Evolutionary conservation across 2,113 vertebrate genomes (phyloP).

Genomic region (Garra rufa): DNA sequence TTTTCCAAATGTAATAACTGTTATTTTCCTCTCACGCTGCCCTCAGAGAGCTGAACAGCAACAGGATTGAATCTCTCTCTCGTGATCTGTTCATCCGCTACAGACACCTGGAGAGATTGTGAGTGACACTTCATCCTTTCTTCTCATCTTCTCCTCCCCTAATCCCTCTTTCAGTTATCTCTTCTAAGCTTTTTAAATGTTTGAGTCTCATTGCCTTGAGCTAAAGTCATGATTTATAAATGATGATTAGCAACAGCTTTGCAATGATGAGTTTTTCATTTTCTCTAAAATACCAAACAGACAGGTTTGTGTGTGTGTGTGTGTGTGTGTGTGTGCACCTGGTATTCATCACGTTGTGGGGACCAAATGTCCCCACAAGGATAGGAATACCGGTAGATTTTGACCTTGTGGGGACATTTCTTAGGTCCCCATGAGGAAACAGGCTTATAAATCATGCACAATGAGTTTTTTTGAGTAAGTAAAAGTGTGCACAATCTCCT

Average conservation of each 20-base stretch:
- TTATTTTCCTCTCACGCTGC: background rate
- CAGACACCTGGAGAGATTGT: conserved; percentile 70
- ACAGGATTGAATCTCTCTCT: conserved; percentile 61
- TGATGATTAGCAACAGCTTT: background rate
- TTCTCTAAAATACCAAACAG: background rate
- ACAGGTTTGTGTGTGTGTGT: too few relatives aligned
- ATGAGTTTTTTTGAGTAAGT: too few relatives aligned
- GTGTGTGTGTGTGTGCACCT: too few relatives aligned
- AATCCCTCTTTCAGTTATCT: background rate
- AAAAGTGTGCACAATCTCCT: too few relatives aligned
- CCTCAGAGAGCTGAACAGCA: conserved; percentile 70
- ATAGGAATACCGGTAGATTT: too few relatives aligned
- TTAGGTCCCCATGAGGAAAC: too few relatives aligned
- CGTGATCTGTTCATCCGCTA: conserved; percentile 63
- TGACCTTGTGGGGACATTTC: too few relatives aligned
- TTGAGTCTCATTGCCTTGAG: conserved; percentile 17
- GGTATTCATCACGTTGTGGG: too few relatives aligned
- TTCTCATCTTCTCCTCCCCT: background rate
- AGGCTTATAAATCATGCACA: too few relatives aligned
- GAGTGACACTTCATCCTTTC: conserved; percentile 54
- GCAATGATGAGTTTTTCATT: background rate
- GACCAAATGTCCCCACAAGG: too few relatives aligned
- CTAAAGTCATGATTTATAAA: background rate
- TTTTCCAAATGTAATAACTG: background rate
- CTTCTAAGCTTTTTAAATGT: background rate